phyloP scores from a whole-genome alignment of 2,888 invertebrate species.

The Ischnura elegans region DNA sequence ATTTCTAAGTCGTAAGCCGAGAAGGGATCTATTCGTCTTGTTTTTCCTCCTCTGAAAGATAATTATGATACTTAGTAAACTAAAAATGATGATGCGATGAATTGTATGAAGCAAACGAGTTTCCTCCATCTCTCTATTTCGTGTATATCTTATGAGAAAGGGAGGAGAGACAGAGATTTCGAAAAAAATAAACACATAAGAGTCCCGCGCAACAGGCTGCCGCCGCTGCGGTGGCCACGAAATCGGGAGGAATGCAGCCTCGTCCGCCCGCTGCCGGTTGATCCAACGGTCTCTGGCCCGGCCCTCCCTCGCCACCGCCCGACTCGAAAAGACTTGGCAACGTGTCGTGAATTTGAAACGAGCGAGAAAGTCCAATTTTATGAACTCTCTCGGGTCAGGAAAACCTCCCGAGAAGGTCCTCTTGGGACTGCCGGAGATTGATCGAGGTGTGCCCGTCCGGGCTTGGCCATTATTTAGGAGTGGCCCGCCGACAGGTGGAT shows the following conservation, averaged over 20 bases:
- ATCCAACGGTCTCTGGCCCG: background rate
- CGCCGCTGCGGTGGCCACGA: background rate
- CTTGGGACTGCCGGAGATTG: background rate
- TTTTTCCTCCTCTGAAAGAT: no score
- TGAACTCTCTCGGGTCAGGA: conserved; percentile 58
- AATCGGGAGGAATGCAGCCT: conserved; percentile 52
- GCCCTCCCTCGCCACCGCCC: no score
- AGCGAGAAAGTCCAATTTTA: conserved; percentile 62
- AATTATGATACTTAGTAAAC: no score
- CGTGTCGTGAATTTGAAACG: conserved; percentile 63
- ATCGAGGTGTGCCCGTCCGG: background rate
- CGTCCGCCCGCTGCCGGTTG: background rate
- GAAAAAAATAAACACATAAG: background rate
- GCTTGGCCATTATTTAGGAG: background rate
- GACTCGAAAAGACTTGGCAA: conserved; percentile 55
- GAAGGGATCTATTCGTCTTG: no score
- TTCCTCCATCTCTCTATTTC: no score
- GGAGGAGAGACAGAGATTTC: background rate
- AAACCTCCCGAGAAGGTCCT: conserved; percentile 27
- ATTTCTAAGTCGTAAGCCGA: no score
- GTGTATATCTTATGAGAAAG: no score
- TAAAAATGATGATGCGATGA: no score
- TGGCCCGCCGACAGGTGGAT: background rate
- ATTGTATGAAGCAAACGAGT: background rate
- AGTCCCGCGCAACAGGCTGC: conserved; percentile 14